Base-by-base conservation (phyloP, 2,888 invertebrate genomes). In the Zaprionus bogoriensis region DNA sequence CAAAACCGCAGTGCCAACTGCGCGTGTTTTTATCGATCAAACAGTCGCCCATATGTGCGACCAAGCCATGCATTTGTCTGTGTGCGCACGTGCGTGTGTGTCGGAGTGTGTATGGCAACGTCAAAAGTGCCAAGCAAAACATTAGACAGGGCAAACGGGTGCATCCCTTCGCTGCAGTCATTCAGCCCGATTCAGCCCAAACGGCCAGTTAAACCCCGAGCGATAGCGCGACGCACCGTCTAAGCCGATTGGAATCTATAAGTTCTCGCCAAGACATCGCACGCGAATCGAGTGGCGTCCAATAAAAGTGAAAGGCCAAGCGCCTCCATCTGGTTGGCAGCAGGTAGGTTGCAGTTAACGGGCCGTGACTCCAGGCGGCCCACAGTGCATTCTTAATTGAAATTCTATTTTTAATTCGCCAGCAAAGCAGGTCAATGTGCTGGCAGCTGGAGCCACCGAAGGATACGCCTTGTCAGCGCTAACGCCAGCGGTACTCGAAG, bases 81-180 rank as follows among this genome's bases (percentile, higher is more conserved):
- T 14, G 10, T 30, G 17, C 23, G 14, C 14, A 9, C 4, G 23
- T 38, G 36, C 42, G 30, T 46, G 52, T 32, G 32, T 48, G 39
- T 44, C 32, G 28, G 30, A 68, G 67, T 60, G 44, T 59, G 55
- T 64, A 60, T 72, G 83, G 81, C 78, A 83, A 83, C 81, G 84
- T 80, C 72, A 77, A 74, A 77, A 80, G 83, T 77, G 84, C 64
- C 81, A 84, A 80, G 68, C 70, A 72, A 76, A 62, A 54, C 71
- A 78, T 76, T 74, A 76, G 68, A 71, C 71, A 71, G 68, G 67
- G 45, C 55, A 55, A 53, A 48, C 20, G 22, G 27, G 46, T n/a
- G n/a, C 60, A 32, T 39, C 64, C 48, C 57, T 53, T 25, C 44
- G 46, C 55, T 48, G 45, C 63, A 73, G 59, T 73, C 86, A 75